Conservation (phyloP, 2,113 vertebrate genomes). For the Crotophaga sulcirostris region DNA sequence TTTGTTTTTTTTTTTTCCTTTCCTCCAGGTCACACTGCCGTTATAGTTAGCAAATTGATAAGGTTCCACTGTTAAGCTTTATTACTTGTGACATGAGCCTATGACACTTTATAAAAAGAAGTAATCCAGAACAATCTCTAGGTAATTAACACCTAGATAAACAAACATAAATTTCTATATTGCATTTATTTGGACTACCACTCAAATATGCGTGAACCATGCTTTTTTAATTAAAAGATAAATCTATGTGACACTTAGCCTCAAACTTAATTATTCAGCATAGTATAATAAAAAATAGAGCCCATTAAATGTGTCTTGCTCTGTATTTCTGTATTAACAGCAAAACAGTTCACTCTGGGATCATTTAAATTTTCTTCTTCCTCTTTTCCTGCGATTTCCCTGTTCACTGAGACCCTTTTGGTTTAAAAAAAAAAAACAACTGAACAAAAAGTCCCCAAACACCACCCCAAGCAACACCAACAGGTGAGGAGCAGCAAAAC, state of each 20-base stretch:
- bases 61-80: slow-evolving; percentile 90
- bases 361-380: slow-evolving; percentile 92
- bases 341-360: slow-evolving; percentile 95
- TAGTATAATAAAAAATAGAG: slow-evolving; percentile 99
- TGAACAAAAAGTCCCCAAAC: neutral
- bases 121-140: slow-evolving; percentile 98
- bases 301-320: slow-evolving; percentile 99
- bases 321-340: slow-evolving; percentile 99
- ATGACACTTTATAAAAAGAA: slow-evolving; percentile 91
- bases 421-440: neutral
- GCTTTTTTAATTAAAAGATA: slow-evolving; percentile 99
- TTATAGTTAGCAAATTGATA: slow-evolving; percentile 83
- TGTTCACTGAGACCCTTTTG: slow-evolving; percentile 39
- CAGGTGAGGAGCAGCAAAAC: slow-evolving; percentile 75
- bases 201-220: slow-evolving; percentile 99
- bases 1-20: slow-evolving; percentile 6
- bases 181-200: slow-evolving; percentile 99
- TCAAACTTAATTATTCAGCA: slow-evolving; percentile 99
- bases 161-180: slow-evolving; percentile 99
- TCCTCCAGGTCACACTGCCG: slow-evolving; percentile 69
- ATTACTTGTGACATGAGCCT: slow-evolving; percentile 90
- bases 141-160: slow-evolving; percentile 99
- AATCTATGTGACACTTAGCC: slow-evolving; percentile 99
- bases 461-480: slow-evolving; percentile 67
- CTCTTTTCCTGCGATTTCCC: slow-evolving; percentile 73